Percentiles rank a stretch among this genome's conserved stretches.
Evolutionary conservation across 2,797 vertebrate species (phyloP).

Genomic region (Bradypodion pumilum): DNA sequence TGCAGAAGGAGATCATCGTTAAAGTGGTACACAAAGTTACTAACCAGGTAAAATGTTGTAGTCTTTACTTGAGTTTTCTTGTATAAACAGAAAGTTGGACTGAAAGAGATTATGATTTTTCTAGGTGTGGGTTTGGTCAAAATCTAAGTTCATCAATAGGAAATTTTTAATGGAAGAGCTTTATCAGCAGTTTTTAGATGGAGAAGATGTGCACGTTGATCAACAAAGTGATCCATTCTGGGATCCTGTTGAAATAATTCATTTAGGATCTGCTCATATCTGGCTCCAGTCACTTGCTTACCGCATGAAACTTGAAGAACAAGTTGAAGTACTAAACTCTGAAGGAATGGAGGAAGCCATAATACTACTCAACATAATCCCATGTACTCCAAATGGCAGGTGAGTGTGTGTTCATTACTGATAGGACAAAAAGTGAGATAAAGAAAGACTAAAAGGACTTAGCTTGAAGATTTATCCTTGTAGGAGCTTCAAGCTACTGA

Average conservation of each 20-base stretch:
- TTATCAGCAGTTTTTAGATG: constrained; percentile 80
- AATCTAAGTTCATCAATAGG: constrained; percentile 89
- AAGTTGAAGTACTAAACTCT: constrained; percentile 84
- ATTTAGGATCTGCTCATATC: constrained; percentile 86
- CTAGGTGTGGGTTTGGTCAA: constrained; percentile 92
- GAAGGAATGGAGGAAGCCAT: constrained; percentile 86
- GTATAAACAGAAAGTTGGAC: not conserved
- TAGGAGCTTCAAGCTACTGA: not conserved
- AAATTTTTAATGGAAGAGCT: constrained; percentile 92
- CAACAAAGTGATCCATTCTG: constrained; percentile 88
- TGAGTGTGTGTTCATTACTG: constrained; percentile 55
- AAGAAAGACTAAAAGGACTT: not conserved
- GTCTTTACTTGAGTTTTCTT: not conserved
- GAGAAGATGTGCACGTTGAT: constrained; percentile 56
- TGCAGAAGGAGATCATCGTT: constrained; percentile 85
- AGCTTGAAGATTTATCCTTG: not conserved
- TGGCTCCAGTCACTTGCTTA: constrained; percentile 91
- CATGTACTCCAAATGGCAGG: constrained; percentile 83
- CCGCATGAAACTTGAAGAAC: constrained; percentile 84
- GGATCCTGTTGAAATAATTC: constrained; percentile 85
- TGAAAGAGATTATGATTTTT: not conserved
- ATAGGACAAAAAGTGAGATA: not conserved
- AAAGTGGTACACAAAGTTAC: constrained; percentile 77
- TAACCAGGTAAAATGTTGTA: constrained; percentile 75
- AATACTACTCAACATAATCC: constrained; percentile 78